Base-by-base conservation (phyloP, 2,888 invertebrate genomes). In the Aphrophora alni region DNA sequence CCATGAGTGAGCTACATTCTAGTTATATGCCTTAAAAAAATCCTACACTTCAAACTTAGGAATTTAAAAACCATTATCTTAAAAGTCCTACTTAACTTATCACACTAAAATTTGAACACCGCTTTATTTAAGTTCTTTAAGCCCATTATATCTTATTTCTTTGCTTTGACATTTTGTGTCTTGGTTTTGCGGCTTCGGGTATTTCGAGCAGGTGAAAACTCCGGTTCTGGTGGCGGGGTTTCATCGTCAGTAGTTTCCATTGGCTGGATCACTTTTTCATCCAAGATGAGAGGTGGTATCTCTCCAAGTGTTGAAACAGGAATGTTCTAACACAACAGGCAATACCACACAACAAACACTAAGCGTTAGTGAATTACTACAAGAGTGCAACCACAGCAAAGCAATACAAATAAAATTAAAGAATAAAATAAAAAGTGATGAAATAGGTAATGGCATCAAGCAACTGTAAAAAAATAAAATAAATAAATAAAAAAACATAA, bases 191-290 rank as follows among this genome's bases (percentile, higher is more conserved):
- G 78, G 51, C 73, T 78, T 28, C 78, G 72, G 12, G 78, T 73
- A n/a, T 72, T 78, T 8, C 68, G 72, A n/a, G 78, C 78, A 24
- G 73, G 78, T 14, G 70, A 77, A 71, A 38, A 44, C 27, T 71
- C 27, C n/a, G 77, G 10, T 21, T 12, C 14, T 3, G 68, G 14
- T 7, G 28, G 44, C 28, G 28, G 27, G 7, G 33, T 51, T 0
- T 26, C n/a, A n/a, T 78, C 78, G n/a, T 78, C 78, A 44, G 71
- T 77, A 26, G 28, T 10, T 70, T 72, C 78, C 7, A n/a, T 25
- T 33, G 73, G 8, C 28, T 75, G 24, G 21, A 71, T 71, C 78
- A 77, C 14, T 44, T 44, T 44, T 14, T 44, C 44, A 17, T 17
- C 44, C 17, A 17, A 14, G 12, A 17, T 44, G 44, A 44, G 14